A percentile compares a stretch with the other conserved stretches of the same genome.
Evolutionary conservation across 2,797 vertebrate genomes (phyloP).

Genomic region (Karalla daura): DNA sequence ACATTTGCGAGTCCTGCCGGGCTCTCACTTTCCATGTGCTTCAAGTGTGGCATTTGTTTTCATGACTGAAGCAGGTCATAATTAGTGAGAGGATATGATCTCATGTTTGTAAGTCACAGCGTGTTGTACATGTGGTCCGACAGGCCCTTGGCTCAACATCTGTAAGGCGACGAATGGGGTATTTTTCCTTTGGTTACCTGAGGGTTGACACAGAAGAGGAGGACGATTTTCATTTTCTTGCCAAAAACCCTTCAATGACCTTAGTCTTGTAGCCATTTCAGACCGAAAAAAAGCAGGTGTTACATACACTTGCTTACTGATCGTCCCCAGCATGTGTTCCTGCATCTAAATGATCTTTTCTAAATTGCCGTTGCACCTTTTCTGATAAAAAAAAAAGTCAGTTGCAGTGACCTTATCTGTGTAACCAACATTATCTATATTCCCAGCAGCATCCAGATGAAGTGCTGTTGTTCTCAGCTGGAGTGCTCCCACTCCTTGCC

Average conservation of each 20-base stretch:
- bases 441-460: conserved; percentile 58
- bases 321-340: conserved; percentile 33
- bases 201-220: not conserved
- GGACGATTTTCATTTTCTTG: conserved; percentile 2
- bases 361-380: conserved; percentile 44
- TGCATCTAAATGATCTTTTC: conserved; percentile 50
- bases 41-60: conserved; percentile 4
- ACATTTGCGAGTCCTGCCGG: conserved; percentile 1
- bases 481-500: conserved; percentile 58
- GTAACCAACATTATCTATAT: conserved; percentile 63
- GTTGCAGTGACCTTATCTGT: conserved; percentile 64
- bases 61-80: not conserved
- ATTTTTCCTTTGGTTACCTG: conserved; percentile 17
- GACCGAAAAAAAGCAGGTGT: conserved; percentile 12
- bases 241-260: conserved; percentile 4
- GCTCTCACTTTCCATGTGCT: conserved; percentile 2
- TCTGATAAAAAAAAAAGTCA: conserved; percentile 52
- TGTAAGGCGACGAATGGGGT: not conserved
- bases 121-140: conserved; percentile 6
- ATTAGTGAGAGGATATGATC: conserved; percentile 18
- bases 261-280: not conserved
- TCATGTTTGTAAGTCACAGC: conserved; percentile 3
- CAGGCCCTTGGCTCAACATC: not conserved
- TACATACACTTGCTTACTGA: conserved; percentile 8
- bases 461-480: conserved; percentile 68